Evolutionary conservation across 2,113 vertebrate species (phyloP).

Genomic region (Murina feae): DNA sequence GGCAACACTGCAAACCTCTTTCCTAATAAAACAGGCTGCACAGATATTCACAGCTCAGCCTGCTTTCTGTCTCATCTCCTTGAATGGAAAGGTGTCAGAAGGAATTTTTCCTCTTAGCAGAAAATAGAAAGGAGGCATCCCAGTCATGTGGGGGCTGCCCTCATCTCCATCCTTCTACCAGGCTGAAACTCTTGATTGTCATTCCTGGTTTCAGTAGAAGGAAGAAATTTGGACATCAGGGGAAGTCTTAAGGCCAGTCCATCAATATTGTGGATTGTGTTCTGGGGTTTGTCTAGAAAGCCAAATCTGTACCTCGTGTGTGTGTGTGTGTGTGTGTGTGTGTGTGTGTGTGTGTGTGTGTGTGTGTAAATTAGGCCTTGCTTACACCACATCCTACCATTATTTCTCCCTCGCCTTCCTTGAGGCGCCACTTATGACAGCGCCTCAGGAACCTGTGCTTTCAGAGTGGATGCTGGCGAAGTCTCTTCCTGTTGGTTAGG

Average conservation of each 20-base stretch:
- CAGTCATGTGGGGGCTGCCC: not conserved
- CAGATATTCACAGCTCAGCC: not conserved
- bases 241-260: not conserved
- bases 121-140: not conserved
- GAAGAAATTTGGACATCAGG: not conserved
- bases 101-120: slow-evolving; percentile 3
- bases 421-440: not conserved
- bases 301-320: not conserved
- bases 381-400: not conserved
- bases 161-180: not conserved
- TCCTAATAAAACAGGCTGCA: not conserved
- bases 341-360: not conserved
- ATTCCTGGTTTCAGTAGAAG: not conserved
- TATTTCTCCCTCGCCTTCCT: not conserved
- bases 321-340: not conserved
- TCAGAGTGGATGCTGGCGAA: not conserved
- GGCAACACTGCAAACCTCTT: not conserved
- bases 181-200: not conserved
- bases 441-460: not conserved
- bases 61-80: not conserved
- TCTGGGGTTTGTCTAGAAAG: not conserved
- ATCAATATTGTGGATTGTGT: not conserved
- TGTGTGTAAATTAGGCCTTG: not conserved
- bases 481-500: slow-evolving; percentile 24
- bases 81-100: not conserved